A percentile compares a stretch with the other conserved stretches of the same genome.
Conservation (phyloP, 2,797 vertebrate species). For the Tenualosa ilisha region DNA sequence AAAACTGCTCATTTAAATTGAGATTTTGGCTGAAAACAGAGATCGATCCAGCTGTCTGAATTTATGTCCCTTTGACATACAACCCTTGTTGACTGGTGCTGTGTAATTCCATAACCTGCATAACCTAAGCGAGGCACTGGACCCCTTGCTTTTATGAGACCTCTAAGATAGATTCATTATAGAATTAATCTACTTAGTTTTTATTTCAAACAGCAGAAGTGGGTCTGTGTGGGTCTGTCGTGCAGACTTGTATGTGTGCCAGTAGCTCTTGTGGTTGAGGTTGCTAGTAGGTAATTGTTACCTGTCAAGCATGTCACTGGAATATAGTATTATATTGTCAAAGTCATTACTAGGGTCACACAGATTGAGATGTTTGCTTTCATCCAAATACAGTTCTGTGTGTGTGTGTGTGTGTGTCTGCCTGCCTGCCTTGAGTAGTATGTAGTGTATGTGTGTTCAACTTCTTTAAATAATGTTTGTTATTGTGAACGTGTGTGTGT, state of each 20-base stretch:
- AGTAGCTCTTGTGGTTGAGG: neutral
- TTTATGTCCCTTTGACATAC: neutral
- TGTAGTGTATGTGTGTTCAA: neutral
- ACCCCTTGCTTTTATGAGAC: neutral
- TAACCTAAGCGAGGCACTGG: neutral
- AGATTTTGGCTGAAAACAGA: neutral
- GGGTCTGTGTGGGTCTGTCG: neutral
- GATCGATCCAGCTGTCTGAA: neutral
- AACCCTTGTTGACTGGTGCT: neutral
- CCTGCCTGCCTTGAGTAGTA: neutral
- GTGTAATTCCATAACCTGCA: neutral
- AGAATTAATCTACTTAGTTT: neutral
- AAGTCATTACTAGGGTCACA: neutral
- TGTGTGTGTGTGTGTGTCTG: neutral
- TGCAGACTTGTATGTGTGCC: neutral
- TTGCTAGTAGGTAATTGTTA: neutral
- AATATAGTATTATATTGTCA: neutral
- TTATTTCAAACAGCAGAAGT: neutral
- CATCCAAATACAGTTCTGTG: neutral
- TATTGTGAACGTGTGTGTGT: neutral
- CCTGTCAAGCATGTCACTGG: neutral
- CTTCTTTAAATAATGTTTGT: neutral
- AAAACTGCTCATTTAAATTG: neutral
- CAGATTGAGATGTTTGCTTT: neutral
- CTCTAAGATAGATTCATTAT: neutral